Evolutionary conservation across 1,140 invertebrate species (phyloP).

Genomic region (Conus ventricosus): DNA sequence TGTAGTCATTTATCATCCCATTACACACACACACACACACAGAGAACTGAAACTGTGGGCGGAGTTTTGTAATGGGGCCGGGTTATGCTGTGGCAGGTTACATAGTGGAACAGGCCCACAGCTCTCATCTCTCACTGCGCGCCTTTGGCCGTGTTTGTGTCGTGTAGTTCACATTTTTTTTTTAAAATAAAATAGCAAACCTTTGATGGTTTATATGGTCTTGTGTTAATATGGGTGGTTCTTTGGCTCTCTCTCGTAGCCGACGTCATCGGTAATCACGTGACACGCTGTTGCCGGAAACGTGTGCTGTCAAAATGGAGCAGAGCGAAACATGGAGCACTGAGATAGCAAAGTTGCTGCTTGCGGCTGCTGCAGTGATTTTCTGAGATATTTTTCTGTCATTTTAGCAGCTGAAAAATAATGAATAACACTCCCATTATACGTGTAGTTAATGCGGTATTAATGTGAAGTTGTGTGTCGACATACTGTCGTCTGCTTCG

Average conservation of each 20-base stretch:
- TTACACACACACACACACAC: too few relatives aligned
- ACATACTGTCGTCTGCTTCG: conserved; percentile 28
- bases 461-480: neutral
- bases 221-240: neutral
- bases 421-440: neutral
- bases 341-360: neutral
- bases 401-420: neutral
- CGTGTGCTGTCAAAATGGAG: conserved; percentile 21
- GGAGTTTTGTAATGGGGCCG: too few relatives aligned
- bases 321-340: conserved; percentile 11
- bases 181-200: neutral
- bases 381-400: neutral
- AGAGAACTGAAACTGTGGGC: too few relatives aligned
- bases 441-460: too few relatives aligned
- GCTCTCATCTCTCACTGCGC: too few relatives aligned
- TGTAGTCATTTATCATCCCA: too few relatives aligned
- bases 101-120: neutral
- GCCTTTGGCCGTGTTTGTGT: neutral
- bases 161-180: neutral
- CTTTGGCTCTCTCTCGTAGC: neutral
- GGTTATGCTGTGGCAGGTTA: neutral
- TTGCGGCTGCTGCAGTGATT: neutral
- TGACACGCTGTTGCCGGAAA: conserved; percentile 34
- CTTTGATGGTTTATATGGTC: neutral
- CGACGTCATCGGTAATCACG: conserved; percentile 30